A percentile compares a stretch with the other conserved stretches of the same genome.
Conservation (phyloP, 2,888 invertebrate species). For the Xylota segnis region DNA sequence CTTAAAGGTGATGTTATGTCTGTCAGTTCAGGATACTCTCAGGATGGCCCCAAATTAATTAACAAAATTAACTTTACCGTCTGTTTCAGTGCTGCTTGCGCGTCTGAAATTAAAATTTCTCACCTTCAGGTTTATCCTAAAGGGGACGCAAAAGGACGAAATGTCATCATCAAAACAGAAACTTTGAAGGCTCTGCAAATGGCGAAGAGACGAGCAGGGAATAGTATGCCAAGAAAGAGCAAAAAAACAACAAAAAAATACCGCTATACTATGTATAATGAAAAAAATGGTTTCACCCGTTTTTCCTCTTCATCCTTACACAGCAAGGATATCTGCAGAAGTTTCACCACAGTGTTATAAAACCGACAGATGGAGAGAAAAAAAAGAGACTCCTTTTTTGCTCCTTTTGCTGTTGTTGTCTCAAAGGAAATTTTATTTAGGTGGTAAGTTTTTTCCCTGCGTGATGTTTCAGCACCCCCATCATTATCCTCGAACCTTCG, state of each 20-base stretch:
- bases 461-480: slow-evolving; percentile 6
- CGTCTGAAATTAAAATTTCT: slow-evolving; percentile 32
- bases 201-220: slow-evolving; percentile 12
- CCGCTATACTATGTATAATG: slow-evolving; percentile 2
- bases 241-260: not conserved
- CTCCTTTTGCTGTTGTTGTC: slow-evolving; percentile 9
- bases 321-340: slow-evolving; percentile 1
- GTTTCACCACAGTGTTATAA: slow-evolving; percentile 12
- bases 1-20: slow-evolving; percentile 38
- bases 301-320: not conserved
- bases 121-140: slow-evolving; percentile 16
- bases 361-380: not conserved
- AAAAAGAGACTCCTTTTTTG: slow-evolving; percentile 12
- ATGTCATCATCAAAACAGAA: slow-evolving; percentile 48
- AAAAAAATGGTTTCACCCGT: not conserved
- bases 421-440: slow-evolving; percentile 56
- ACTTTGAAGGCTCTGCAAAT: slow-evolving; percentile 20
- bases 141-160: slow-evolving; percentile 17
- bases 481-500: slow-evolving; percentile 7
- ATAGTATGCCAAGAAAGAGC: not conserved
- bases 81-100: slow-evolving; percentile 20
- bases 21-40: slow-evolving; percentile 30
- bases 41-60: slow-evolving; percentile 57
- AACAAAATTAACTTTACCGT: slow-evolving; percentile 59
- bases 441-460: slow-evolving; percentile 24